phyloP scores from a whole-genome alignment of 2,113 vertebrate genomes.

The Galeopterus variegatus region DNA sequence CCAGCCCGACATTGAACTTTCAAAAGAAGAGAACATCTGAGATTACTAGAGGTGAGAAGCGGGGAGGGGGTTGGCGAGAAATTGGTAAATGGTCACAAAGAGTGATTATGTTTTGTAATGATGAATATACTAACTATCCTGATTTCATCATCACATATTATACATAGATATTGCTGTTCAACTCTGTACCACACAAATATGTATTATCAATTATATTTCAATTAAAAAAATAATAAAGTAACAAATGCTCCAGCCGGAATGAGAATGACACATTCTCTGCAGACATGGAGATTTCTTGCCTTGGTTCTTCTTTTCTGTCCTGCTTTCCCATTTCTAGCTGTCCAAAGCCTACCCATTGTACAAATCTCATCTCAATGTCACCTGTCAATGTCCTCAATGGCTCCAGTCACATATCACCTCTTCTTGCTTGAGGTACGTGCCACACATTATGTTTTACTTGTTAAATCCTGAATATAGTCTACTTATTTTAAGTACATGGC shows the following conservation, averaged over 20 bases:
- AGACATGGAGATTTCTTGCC: not conserved
- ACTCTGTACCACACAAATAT: too few relatives aligned
- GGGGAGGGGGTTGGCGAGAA: too few relatives aligned
- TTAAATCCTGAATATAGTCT: not conserved
- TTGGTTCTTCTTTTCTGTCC: not conserved
- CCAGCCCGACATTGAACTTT: too few relatives aligned
- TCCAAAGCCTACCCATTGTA: not conserved
- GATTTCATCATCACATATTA: too few relatives aligned
- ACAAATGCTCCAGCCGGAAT: not conserved
- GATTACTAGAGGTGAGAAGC: too few relatives aligned
- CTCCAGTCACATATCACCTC: not conserved
- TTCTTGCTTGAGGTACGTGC: not conserved
- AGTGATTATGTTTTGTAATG: too few relatives aligned
- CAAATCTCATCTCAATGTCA: not conserved
- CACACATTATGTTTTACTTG: not conserved
- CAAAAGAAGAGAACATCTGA: too few relatives aligned
- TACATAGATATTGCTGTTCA: too few relatives aligned
- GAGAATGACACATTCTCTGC: not conserved
- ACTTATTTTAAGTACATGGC: constrained; percentile 19
- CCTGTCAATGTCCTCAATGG: not conserved
- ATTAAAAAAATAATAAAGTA: too few relatives aligned
- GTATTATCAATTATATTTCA: too few relatives aligned
- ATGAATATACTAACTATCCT: too few relatives aligned
- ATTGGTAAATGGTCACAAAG: too few relatives aligned
- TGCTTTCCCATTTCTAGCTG: not conserved